Conservation (phyloP, 2,888 invertebrate species). For the Trichopoda pennipes region DNA sequence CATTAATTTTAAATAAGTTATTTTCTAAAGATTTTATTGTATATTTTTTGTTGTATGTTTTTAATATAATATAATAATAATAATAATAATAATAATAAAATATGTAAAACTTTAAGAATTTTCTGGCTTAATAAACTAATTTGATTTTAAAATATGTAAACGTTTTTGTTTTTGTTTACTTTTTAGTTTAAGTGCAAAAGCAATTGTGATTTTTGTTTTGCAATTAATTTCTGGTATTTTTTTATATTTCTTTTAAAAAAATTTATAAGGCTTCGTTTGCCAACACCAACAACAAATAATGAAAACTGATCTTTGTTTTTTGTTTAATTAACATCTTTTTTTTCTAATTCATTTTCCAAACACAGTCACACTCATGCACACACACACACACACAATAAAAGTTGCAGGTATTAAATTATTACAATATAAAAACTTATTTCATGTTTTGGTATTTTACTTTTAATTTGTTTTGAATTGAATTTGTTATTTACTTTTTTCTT, state of each 20-base stretch:
- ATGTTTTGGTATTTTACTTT: background rate
- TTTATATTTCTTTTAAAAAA: slow-evolving; percentile 3
- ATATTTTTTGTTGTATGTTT: no score
- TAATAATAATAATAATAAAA: background rate
- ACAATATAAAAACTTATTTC: background rate
- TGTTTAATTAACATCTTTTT: background rate
- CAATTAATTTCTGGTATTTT: background rate
- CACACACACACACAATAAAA: background rate
- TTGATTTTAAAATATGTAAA: slow-evolving; percentile 11
- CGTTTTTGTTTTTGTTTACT: background rate
- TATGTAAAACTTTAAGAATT: background rate
- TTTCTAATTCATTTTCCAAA: slow-evolving; percentile 7
- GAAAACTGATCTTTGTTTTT: slow-evolving; percentile 32
- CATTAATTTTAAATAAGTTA: slow-evolving; percentile 13
- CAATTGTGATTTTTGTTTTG: slow-evolving; percentile 14
- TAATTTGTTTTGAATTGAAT: background rate
- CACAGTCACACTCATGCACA: background rate
- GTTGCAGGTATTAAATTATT: background rate
- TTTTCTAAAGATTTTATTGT: background rate
- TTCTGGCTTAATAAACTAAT: slow-evolving; percentile 40
- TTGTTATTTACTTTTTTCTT: background rate
- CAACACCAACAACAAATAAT: slow-evolving; percentile 13
- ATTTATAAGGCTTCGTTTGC: slow-evolving; percentile 60
- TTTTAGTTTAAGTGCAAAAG: background rate
- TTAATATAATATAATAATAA: no score